Evolutionary conservation across 1,140 invertebrate species (phyloP), one percentile per base, ranked within the genome.

Genomic region (Hetaerina americana): DNA sequence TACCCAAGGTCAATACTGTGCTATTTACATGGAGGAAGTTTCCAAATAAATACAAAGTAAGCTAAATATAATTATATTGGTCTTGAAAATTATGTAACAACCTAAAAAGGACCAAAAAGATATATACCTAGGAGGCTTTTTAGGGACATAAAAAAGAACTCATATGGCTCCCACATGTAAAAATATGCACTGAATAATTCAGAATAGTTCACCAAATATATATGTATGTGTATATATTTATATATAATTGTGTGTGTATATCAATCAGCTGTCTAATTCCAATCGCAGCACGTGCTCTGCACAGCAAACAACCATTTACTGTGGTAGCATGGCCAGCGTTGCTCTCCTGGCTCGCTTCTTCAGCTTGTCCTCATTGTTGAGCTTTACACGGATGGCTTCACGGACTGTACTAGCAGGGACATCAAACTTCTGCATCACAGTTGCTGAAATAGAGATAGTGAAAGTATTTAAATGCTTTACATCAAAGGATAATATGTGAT

Each of bases 291-390:
- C n/a, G n/a, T n/a, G n/a, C n/a, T n/a, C n/a, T n/a, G n/a, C n/a
- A n/a, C n/a, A n/a, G n/a, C n/a, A n/a, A n/a, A n/a, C n/a, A n/a
- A n/a, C n/a, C n/a, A n/a, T n/a, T n/a, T 57, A 57, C 40, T 57
- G 40, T 12, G 40, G 40, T 57, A 57, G 40, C 40, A 57, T 57
- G 15, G 40, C 40, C 40, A 57, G 40, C 22, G 67, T 28, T 28
- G 67, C 27, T 15, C 67, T 18, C 67, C 27, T 68, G 18, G 67
- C 25, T 24, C 72, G 29, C 40, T 73, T 73, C 70, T 68, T 73
- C 27, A 73, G 66, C 27, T 73, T 73, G 66, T 73, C 72, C 29
- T 73, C 72, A 71, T 73, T 73, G 27, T 73, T 73, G 3, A 73
- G 29, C 57, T 73, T 73, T 25, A 73, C 68, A 70, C 72, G 29